Conservation (phyloP, 2,888 invertebrate genomes). For the Meteorus colon region DNA sequence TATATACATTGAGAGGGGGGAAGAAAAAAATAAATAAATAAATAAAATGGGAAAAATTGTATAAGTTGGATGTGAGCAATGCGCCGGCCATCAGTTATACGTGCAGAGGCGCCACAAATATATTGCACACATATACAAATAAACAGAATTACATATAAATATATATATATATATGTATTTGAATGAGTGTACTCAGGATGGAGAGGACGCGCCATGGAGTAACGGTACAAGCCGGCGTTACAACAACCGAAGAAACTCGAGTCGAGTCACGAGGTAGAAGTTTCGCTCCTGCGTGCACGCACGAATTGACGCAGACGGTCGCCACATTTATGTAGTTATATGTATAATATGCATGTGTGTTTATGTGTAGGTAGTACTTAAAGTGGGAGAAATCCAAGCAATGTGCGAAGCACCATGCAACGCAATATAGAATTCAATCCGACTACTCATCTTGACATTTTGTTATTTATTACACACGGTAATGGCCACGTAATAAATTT, state of each 20-base stretch:
- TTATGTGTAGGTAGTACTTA: slow-evolving; percentile 5
- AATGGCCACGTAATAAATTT: slow-evolving; percentile 14
- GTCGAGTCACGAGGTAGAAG: slow-evolving; percentile 18
- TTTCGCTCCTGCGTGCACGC: slow-evolving; percentile 59
- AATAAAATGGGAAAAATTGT: background rate
- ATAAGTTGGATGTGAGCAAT: background rate
- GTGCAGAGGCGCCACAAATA: slow-evolving; percentile 36
- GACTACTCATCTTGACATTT: slow-evolving; percentile 16
- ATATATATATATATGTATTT: slow-evolving; percentile 27
- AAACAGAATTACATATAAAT: slow-evolving; percentile 36
- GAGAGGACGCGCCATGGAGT: slow-evolving; percentile 51
- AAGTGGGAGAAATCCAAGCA: slow-evolving; percentile 3
- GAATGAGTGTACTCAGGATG: slow-evolving; percentile 28
- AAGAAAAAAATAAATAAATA: background rate
- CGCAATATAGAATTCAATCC: slow-evolving; percentile 5
- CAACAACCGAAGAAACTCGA: slow-evolving; percentile 65
- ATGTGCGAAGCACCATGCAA: background rate
- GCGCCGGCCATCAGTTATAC: slow-evolving; percentile 27
- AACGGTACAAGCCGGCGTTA: slow-evolving; percentile 66
- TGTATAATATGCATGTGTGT: slow-evolving; percentile 38
- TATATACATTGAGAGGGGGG: background rate
- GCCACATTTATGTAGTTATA: slow-evolving; percentile 48
- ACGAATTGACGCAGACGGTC: slow-evolving; percentile 52
- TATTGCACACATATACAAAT: background rate
- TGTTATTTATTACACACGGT: slow-evolving; percentile 1